phyloP scores from a whole-genome alignment of 1,140 invertebrate species.

The Helicoverpa zea region DNA sequence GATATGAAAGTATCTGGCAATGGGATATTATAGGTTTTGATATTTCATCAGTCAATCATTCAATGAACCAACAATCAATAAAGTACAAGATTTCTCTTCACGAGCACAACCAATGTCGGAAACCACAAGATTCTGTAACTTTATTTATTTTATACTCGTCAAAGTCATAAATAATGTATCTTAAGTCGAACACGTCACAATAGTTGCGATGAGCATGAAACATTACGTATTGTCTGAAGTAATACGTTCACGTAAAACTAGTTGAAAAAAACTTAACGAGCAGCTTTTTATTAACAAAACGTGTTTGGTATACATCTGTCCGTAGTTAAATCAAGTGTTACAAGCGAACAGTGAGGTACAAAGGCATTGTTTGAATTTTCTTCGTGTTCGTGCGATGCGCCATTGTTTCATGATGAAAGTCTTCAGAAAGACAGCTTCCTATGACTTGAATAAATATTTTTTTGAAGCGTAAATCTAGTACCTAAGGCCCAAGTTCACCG shows the following conservation, averaged over 20 bases:
- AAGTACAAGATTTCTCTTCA: neutral
- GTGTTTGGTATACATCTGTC: constrained; percentile 38
- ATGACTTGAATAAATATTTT: no score
- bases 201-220: constrained; percentile 23
- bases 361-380: constrained; percentile 1
- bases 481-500: no score
- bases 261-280: constrained; percentile 24
- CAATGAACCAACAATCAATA: neutral
- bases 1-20: no score
- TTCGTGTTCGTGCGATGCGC: neutral
- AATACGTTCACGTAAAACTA: constrained; percentile 24
- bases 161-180: constrained; percentile 6
- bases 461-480: no score
- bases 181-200: constrained; percentile 11
- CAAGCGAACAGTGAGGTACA: neutral
- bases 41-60: neutral
- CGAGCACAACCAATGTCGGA: neutral
- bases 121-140: constrained; percentile 13
- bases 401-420: neutral
- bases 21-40: neutral
- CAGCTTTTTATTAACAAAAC: constrained; percentile 31
- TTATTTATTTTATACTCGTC: neutral
- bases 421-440: no score
- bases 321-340: neutral
- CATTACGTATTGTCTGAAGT: constrained; percentile 34